Conservation (phyloP, 2,113 vertebrate genomes). For the Poeciliopsis occidentalis region DNA sequence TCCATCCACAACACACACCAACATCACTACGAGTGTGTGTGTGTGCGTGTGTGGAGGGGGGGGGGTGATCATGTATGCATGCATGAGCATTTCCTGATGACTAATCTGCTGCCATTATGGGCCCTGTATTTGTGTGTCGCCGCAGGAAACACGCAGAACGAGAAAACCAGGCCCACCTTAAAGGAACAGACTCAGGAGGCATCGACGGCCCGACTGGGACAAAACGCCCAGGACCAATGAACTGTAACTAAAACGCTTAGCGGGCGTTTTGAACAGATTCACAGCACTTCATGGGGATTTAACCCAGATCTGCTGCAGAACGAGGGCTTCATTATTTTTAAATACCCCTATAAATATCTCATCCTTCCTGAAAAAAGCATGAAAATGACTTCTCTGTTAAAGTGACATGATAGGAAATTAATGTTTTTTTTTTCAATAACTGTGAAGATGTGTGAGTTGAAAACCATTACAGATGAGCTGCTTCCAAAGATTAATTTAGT, state of each 20-base stretch:
- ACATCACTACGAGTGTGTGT: background rate
- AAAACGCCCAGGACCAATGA: background rate
- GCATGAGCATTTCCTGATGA: slow-evolving; percentile 59
- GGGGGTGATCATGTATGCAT: slow-evolving; percentile 42
- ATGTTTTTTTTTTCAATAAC: background rate
- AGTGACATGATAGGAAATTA: background rate
- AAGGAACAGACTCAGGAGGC: slow-evolving; percentile 5
- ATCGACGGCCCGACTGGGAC: background rate
- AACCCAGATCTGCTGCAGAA: background rate
- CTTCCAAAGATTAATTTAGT: background rate
- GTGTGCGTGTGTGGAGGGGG: slow-evolving; percentile 9
- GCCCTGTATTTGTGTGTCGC: slow-evolving; percentile 3
- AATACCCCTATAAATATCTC: background rate
- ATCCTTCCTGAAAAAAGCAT: background rate
- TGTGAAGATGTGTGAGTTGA: background rate
- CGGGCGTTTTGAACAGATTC: background rate
- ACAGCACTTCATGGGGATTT: background rate
- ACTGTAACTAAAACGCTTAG: background rate
- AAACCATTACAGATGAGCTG: background rate
- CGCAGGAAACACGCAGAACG: background rate
- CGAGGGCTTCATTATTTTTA: background rate
- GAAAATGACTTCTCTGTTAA: background rate
- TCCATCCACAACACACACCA: background rate
- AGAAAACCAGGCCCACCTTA: slow-evolving; percentile 1
- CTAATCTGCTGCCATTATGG: slow-evolving; percentile 32